A percentile compares a stretch with the other conserved stretches of the same genome.
phyloP scores from a whole-genome alignment of 2,888 invertebrate species.

The Argynnis bischoffii region DNA sequence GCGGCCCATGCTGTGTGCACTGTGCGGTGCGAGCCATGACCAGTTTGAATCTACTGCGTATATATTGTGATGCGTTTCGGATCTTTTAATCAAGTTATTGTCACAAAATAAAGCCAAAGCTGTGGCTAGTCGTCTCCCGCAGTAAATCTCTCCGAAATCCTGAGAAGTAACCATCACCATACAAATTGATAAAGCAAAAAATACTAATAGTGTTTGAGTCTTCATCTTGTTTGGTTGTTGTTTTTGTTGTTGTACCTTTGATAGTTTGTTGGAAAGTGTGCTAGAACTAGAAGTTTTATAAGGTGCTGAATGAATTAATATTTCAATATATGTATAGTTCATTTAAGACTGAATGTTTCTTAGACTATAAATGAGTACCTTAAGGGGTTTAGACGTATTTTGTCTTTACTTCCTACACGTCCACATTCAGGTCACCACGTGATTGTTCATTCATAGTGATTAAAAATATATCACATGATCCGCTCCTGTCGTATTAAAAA shows the following conservation, averaged over 20 bases:
- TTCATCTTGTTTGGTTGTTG: slow-evolving; percentile 8
- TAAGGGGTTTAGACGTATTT: not conserved
- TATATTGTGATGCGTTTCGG: slow-evolving; percentile 10
- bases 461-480: too few species aligned
- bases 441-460: not conserved
- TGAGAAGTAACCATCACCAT: not conserved
- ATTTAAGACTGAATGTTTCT: slow-evolving; percentile 4
- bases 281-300: slow-evolving; percentile 22
- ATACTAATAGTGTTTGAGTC: slow-evolving; percentile 8
- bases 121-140: slow-evolving; percentile 38
- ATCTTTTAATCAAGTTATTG: slow-evolving; percentile 35
- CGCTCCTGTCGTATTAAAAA: too few species aligned
- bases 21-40: slow-evolving; percentile 45
- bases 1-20: slow-evolving; percentile 42
- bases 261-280: slow-evolving; percentile 8
- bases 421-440: not conserved
- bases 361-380: slow-evolving; percentile 15
- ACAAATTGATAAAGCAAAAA: slow-evolving; percentile 5
- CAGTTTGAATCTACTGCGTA: slow-evolving; percentile 26
- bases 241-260: not conserved
- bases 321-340: slow-evolving; percentile 9
- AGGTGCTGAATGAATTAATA: slow-evolving; percentile 24
- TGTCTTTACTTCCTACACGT: not conserved
- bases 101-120: slow-evolving; percentile 41
- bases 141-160: slow-evolving; percentile 7